Base-by-base conservation (phyloP, 1,140 invertebrate species). In the Ceratitis capitata region DNA sequence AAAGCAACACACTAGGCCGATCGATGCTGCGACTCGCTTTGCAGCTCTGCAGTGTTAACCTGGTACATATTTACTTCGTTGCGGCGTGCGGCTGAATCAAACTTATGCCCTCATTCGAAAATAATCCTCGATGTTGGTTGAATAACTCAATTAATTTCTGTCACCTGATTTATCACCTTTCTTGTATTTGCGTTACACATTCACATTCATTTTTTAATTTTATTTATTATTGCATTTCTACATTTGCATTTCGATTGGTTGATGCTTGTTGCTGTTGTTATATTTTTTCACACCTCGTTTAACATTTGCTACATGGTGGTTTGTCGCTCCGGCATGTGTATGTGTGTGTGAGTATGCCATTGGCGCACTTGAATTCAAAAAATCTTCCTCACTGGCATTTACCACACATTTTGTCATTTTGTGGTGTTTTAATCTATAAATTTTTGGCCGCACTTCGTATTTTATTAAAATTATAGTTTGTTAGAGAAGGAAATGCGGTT, bases 101-200 rank as follows among this genome's bases (percentile, higher is more conserved):
- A 32, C 39, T 9, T n/a, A 16, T 78, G 69, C 39, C 39, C 32
- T n/a, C n/a, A 78, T 78, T 10, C 69, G 4, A n/a, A 78, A 45
- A 78, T 78, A 35, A 78, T 78, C n/a, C 39, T n/a, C 39, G 32
- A 78, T 45, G 69, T 45, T 78, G 69, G 69, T 45, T 78, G 88
- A 91, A 91, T 91, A 91, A 89, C 89, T 91, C 89, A 91, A 91
- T 91, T 91, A 91, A 91, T 91, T 91, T 91, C 69, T 91, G 89
- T 91, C 89, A 89, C 89, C 89, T 91, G 89, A 91, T 91, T 91
- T 91, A 91, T 91, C 89, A 91, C 89, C 89, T 89, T 88, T 88
- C 87, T 78, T 88, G 87, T 89, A 86, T 56, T 74, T 84, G 61
- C 74, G 83, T 78, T 78, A 78, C 69, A 47, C 19, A 86, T 86